Base-by-base conservation (phyloP, 2,888 invertebrate genomes). In the Galerucella nymphaeae region DNA sequence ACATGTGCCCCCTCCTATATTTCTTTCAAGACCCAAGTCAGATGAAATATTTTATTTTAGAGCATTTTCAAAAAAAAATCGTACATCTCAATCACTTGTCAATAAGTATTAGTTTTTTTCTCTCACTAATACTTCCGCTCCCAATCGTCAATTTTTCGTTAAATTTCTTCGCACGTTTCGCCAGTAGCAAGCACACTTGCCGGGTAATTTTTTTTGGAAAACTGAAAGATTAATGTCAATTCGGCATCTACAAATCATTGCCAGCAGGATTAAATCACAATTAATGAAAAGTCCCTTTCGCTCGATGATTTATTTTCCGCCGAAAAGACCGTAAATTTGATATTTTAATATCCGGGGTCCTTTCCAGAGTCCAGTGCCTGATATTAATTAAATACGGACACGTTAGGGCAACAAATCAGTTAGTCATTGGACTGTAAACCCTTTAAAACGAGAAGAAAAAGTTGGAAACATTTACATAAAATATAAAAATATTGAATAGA, bases 221-320 rank as follows among this genome's bases (percentile, higher is more conserved):
- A 59, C 45, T 59, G 23, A 61, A 61, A 67, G 61, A 67, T 67
- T 67, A 67, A 67, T 67, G 67, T 61, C 59, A 50, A 62, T 42
- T 59, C 50, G 50, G 59, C 67, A 67, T 67, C 50, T 67, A 61
- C 59, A 67, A 67, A 70, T 64, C 64, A 70, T 70, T 70, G 53
- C 57, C 30, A 64, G 55, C 48, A 42, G 70, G 70, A 64, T 70
- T 70, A 70, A 63, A 70, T 70, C 63, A 70, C 57, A 70, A 70
- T 70, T 70, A 70, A 70, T 70, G 70, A 70, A 70, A 70, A 63
- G 64, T 63, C 62, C 41, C 62, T 48, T 48, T 57, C 70, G 63
- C 63, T 42, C 16, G 63, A 30, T 57, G 63, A 70, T 70, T 63
- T 70, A 70, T 70, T 45, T 70, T 63, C 30, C 20, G 55, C 42